Evolutionary conservation across 2,797 vertebrate genomes (phyloP), one percentile per base, ranked within the genome.

Genomic region (Botia kubotai): DNA sequence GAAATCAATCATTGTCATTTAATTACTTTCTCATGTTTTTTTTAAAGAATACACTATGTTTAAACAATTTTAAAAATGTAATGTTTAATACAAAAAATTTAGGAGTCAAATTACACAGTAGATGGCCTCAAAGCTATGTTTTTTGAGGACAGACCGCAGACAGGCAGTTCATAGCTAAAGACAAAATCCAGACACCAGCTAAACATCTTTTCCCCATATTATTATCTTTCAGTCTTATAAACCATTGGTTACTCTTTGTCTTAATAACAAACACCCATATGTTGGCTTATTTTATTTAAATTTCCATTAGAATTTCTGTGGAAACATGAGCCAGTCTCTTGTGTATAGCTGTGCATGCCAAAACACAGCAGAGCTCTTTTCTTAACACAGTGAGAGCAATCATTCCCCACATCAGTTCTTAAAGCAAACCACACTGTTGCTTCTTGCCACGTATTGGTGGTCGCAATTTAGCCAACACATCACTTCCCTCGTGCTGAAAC

Each of bases 241-340:
- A 74, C 16, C 23, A 50, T 63, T 36, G 8, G 23, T 6, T n/a
- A 62, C n/a, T 65, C 17, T 21, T 11, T 16, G 0, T 0, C 48
- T 16, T 29, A 67, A 48, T 72, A 36, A 26, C 17, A 66, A 21
- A 36, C 75, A 77, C 57, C 21, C 8, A 12, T 17, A 77, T 8
- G 62, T 19, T 68, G 5, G 43, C 66, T 2, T 53, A 26, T 72
- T 55, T 72, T 66, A n/a, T 65, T 77, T 77, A n/a, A 65, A 73
- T 67, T 43, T 19, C 14, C 6, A 10, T 26, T 63, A 3, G 19
- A 8, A 13, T 13, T 0, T 36, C 50, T 75, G 16, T 76, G 29
- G 48, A 66, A 77, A 77, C 65, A 73, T 33, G 36, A 73, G 52
- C 39, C 0, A 17, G 52, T 72, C 62, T 60, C n/a, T 73, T 17